Evolutionary conservation across 2,113 vertebrate genomes (phyloP), one percentile per base, ranked within the genome.

Genomic region (Caretta caretta): DNA sequence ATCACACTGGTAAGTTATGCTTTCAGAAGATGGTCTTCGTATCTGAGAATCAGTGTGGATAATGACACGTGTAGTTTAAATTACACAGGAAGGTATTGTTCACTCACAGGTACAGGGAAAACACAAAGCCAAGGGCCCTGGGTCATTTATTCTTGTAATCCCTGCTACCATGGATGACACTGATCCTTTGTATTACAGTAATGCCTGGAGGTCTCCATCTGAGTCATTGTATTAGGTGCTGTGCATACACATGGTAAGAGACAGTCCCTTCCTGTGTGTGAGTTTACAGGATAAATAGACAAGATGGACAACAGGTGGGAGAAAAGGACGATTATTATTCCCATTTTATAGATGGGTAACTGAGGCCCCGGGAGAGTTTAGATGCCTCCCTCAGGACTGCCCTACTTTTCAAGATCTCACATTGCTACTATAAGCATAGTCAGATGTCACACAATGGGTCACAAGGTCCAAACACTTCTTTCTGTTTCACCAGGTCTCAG

Each of bases 361-460:
- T 48, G 24, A 62, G 35, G 10, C 6, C 38, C 27, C 20, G 80
- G 79, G 22, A 10, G 49, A 53, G 53, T 76, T 46, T 29, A 46
- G 25, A 29, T 29, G 25, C 25, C 46, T 78, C 13, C 24, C 38
- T 46, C 24, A 48, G 25, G 75, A 7, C 42, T 78, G 46, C 75
- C 24, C 24, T 48, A 78, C 75, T 48, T 78, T 13, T 78, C 8
- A 2, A 72, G 65, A 42, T 38, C 38, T 42, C n/a, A 42, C 42
- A 48, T 48, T 48, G 24, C 75, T 78, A n/a, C 59, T 91, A 59
- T 72, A 72, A 57, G 88, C 31, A 82, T 25, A 3, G 59, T 19
- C 5, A 1, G n/a, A 56, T 48, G 20, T 38, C 80, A 7, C 31
- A n/a, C 22, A 56, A 3, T 0, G 1, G 5, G 29, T 24, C 1